Evolutionary conservation across 2,888 invertebrate genomes (phyloP).

Genomic region (Coelopa pilipes): DNA sequence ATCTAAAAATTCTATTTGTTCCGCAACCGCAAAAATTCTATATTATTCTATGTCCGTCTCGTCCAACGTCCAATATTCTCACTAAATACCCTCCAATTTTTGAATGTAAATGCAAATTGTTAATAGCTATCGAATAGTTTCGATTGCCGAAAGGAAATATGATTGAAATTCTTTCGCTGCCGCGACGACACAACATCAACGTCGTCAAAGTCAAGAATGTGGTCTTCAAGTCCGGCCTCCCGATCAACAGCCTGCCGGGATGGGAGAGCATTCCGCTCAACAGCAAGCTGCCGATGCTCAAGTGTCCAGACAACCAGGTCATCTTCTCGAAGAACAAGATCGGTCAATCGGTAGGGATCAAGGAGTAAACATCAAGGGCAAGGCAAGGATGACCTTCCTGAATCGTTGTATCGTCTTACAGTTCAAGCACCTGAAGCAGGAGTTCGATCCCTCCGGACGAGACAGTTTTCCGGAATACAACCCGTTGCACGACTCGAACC

Average conservation of each 20-base stretch:
- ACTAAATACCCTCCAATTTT: neutral
- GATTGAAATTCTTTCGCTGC: constrained; percentile 60
- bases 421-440: constrained; percentile 55
- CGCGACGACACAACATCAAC: constrained; percentile 52
- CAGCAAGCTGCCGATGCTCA: constrained; percentile 64
- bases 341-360: constrained; percentile 55
- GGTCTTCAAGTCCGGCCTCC: constrained; percentile 56
- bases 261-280: constrained; percentile 64
- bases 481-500: constrained; percentile 71
- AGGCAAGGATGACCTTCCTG: neutral
- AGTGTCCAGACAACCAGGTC: constrained; percentile 64
- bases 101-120: neutral
- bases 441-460: constrained; percentile 58
- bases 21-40: neutral
- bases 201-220: constrained; percentile 39
- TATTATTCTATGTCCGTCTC: neutral
- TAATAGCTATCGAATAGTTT: neutral
- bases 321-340: constrained; percentile 65
- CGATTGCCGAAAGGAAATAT: constrained; percentile 43
- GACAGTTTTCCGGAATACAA: constrained; percentile 68
- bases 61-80: neutral
- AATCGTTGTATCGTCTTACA: constrained; percentile 35
- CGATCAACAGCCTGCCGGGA: constrained; percentile 64
- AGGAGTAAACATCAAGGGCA: neutral
- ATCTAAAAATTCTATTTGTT: constrained; percentile 5